Conservation (phyloP, 1,140 invertebrate species). For the Cotesia typhae region DNA sequence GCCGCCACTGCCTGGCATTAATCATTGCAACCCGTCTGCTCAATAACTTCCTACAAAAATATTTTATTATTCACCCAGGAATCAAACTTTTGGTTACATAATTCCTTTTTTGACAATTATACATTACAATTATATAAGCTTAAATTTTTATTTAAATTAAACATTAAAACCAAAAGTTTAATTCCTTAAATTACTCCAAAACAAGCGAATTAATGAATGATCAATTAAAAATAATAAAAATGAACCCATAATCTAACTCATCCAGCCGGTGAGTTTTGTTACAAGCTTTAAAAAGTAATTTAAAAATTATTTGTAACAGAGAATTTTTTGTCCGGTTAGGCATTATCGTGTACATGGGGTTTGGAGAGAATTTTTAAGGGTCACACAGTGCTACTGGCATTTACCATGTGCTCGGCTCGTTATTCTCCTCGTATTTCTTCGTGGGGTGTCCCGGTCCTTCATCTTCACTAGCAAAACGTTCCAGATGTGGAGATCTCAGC, state of each 20-base stretch:
- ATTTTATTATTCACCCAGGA: constrained; percentile 5
- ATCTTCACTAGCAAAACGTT: not conserved
- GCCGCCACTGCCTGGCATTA: not conserved
- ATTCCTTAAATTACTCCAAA: too few species aligned
- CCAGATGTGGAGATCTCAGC: not conserved
- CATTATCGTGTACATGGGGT: too few species aligned
- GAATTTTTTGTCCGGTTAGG: too few species aligned
- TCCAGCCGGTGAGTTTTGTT: too few species aligned
- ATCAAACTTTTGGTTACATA: constrained; percentile 22
- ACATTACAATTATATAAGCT: constrained; percentile 16
- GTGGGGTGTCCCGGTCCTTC: constrained; percentile 8
- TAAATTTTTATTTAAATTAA: constrained; percentile 6
- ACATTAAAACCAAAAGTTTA: too few species aligned
- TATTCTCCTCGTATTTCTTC: not conserved
- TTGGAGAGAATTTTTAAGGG: constrained; percentile 9
- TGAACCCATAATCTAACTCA: too few species aligned
- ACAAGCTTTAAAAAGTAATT: not conserved
- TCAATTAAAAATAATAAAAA: too few species aligned
- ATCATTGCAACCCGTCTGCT: not conserved
- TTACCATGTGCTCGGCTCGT: constrained; percentile 28
- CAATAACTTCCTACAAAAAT: not conserved
- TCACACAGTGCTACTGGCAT: constrained; percentile 27
- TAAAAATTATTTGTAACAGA: too few species aligned
- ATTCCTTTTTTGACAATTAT: not conserved
- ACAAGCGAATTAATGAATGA: too few species aligned